Conservation (phyloP, 2,888 invertebrate species). For the Muschampia plurimacula region DNA sequence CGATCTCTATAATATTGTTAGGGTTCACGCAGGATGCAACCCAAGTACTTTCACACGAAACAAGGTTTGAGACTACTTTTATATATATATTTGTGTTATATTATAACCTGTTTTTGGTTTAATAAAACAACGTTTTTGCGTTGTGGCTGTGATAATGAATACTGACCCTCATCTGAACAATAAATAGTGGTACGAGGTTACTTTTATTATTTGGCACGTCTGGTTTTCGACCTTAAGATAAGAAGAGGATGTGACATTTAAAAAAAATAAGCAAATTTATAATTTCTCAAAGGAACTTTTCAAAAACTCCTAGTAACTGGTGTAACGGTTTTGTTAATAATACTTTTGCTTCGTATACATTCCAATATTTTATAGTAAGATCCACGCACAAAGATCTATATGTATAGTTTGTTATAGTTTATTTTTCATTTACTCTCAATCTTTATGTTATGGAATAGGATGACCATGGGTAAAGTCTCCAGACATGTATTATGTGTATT, state of each 20-base stretch:
- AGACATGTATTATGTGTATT: not conserved
- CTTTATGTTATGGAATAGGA: not conserved
- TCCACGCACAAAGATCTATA: too few species aligned
- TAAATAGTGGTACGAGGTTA: not conserved
- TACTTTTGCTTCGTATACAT: not conserved
- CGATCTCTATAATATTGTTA: conserved; percentile 8
- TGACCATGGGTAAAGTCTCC: not conserved
- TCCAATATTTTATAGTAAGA: not conserved
- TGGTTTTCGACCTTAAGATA: not conserved
- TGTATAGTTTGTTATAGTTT: too few species aligned
- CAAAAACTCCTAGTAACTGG: too few species aligned
- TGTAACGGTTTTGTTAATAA: not conserved
- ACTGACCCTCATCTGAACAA: not conserved
- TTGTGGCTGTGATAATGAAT: conserved; percentile 45
- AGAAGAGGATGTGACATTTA: not conserved
- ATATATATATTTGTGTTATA: conserved; percentile 47
- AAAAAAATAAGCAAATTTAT: too few species aligned
- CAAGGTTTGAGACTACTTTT: conserved; percentile 48
- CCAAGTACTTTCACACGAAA: conserved; percentile 33
- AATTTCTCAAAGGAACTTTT: too few species aligned
- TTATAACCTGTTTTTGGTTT: conserved; percentile 49
- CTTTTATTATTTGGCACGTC: not conserved
- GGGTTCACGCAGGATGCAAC: not conserved
- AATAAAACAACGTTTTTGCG: conserved; percentile 38
- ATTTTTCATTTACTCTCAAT: not conserved